These are phyloP conservation scores for Acanthisitta chloris DNA, from an alignment of 2,113 vertebrate species.

Conservation along the genomic window DNA sequence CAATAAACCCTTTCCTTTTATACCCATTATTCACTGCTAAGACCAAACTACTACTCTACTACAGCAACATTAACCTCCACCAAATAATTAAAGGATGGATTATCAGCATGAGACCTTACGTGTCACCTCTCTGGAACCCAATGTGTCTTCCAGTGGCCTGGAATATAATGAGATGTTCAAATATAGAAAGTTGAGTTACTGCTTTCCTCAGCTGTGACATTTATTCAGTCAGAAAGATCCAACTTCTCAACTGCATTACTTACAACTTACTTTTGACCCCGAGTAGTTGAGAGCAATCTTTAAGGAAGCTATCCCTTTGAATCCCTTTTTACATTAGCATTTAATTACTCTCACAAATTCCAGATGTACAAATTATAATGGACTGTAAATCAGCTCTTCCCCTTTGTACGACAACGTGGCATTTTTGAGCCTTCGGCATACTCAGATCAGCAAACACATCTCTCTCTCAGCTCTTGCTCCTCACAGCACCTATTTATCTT, in stretches of 20 bases:
- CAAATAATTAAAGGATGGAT: slow-evolving; percentile 72
- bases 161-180: slow-evolving; percentile 70
- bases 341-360: slow-evolving; percentile 66
- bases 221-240: slow-evolving; percentile 45
- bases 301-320: slow-evolving; percentile 56
- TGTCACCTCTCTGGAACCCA: slow-evolving; percentile 66
- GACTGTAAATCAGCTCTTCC: slow-evolving; percentile 48
- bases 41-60: background rate
- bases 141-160: slow-evolving; percentile 61
- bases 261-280: slow-evolving; percentile 68
- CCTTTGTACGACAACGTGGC: background rate
- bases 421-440: background rate
- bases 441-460: background rate
- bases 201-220: slow-evolving; percentile 50
- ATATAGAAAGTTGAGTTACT: slow-evolving; percentile 58
- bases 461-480: background rate
- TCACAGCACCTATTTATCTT: background rate
- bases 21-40: slow-evolving; percentile 31
- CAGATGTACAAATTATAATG: slow-evolving; percentile 45
- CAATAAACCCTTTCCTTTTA: slow-evolving; percentile 6
- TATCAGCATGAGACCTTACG: slow-evolving; percentile 57
- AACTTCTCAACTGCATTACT: slow-evolving; percentile 34
- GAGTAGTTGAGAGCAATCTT: slow-evolving; percentile 36
- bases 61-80: slow-evolving; percentile 64
- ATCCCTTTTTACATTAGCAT: slow-evolving; percentile 58